These are phyloP conservation scores for Drosophila cyrtoloma DNA, from an alignment of 2,888 invertebrate species.

Conservation along the genomic window DNA sequence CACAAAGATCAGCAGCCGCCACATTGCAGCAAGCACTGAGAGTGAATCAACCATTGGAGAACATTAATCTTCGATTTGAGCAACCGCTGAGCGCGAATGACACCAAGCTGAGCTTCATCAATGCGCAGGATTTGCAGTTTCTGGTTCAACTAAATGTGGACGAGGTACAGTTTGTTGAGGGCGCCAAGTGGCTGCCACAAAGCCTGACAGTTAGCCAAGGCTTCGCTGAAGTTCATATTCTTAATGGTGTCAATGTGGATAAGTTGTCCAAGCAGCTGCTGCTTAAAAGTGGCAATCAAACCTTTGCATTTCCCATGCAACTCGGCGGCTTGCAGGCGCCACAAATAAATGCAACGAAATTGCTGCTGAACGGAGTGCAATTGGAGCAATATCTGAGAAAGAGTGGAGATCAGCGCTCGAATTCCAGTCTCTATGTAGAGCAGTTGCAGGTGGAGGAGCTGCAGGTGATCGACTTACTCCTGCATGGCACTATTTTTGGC, in stretches of 20 bases:
- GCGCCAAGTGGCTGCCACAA: conserved; percentile 86
- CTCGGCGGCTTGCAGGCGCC: conserved; percentile 81
- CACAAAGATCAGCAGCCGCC: conserved; percentile 56
- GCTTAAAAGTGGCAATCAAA: conserved; percentile 85
- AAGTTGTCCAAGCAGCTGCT: conserved; percentile 85
- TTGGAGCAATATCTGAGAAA: conserved; percentile 62
- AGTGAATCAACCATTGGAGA: conserved; percentile 62
- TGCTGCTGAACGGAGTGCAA: conserved; percentile 45
- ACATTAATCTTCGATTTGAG: conserved; percentile 75
- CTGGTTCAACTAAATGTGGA: conserved; percentile 85
- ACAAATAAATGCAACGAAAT: conserved; percentile 34
- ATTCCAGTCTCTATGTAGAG: conserved; percentile 61
- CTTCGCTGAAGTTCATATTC: conserved; percentile 83
- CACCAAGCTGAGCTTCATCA: conserved; percentile 85
- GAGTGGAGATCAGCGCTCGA: conserved; percentile 63
- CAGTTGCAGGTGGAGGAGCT: conserved; percentile 53
- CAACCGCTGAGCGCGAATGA: conserved; percentile 79
- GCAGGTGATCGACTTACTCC: conserved; percentile 63
- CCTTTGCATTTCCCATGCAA: conserved; percentile 84
- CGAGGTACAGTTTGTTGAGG: conserved; percentile 85
- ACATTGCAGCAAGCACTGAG: conserved; percentile 69
- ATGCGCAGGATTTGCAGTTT: conserved; percentile 84
- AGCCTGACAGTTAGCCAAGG: conserved; percentile 84
- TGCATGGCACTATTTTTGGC: conserved; percentile 70
- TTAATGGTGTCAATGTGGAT: conserved; percentile 86